phyloP scores from a whole-genome alignment of 2,113 vertebrate species.

The Pseudopodoces humilis region DNA sequence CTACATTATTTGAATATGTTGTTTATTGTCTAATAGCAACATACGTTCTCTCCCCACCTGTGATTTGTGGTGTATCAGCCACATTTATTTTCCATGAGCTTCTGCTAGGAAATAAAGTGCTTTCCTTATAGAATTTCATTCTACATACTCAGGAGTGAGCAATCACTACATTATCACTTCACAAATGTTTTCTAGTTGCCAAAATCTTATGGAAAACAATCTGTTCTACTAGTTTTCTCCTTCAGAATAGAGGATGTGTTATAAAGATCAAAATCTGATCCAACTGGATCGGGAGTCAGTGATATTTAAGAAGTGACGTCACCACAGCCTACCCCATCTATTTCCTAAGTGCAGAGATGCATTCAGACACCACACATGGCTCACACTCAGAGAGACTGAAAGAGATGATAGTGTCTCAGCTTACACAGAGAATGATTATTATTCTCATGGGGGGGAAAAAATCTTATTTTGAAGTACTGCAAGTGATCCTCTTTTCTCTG shows the following conservation, averaged over 20 bases:
- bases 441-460: neutral
- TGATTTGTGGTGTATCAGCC: neutral
- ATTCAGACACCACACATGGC: neutral
- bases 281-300: neutral
- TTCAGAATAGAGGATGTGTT: neutral
- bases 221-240: neutral
- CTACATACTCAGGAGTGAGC: neutral
- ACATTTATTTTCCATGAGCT: neutral
- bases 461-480: neutral
- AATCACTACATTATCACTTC: neutral
- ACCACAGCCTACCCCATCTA: neutral
- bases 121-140: neutral
- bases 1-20: neutral
- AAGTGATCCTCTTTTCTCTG: neutral
- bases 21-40: neutral
- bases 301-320: neutral
- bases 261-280: constrained; percentile 12
- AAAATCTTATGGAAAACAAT: neutral
- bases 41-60: neutral
- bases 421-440: neutral
- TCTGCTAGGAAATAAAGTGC: constrained; percentile 38
- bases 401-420: neutral
- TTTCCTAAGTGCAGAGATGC: neutral
- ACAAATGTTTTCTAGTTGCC: neutral
- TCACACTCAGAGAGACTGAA: neutral